These are phyloP conservation scores for Caenorhabditis macrosperma DNA, from an alignment of 2,888 invertebrate species.

Conservation along the genomic window DNA sequence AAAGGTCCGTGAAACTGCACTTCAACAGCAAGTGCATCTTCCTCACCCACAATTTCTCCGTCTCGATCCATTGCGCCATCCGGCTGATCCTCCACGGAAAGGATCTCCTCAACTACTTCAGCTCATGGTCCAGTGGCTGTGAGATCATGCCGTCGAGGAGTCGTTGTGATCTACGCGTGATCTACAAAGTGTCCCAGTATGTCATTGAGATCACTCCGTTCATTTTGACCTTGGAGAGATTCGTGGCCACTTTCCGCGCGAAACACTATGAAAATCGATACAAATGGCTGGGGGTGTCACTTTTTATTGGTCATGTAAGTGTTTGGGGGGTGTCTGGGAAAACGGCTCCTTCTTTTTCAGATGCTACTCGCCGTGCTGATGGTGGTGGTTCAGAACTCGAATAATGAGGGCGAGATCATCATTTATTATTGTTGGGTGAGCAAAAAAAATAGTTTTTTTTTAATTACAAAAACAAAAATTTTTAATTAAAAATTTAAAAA, in stretches of 20 bases:
- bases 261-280: slow-evolving; percentile 30
- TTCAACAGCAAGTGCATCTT: slow-evolving; percentile 46
- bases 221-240: slow-evolving; percentile 32
- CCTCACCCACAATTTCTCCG: slow-evolving; percentile 25
- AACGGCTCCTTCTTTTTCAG: background rate
- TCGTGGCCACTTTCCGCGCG: slow-evolving; percentile 30
- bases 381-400: slow-evolving; percentile 2
- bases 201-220: slow-evolving; percentile 34
- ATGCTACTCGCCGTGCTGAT: background rate
- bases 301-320: slow-evolving; percentile 13
- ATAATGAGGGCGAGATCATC: background rate
- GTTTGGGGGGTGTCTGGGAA: background rate
- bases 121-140: slow-evolving; percentile 25
- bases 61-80: slow-evolving; percentile 20
- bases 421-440: slow-evolving; percentile 42
- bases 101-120: slow-evolving; percentile 41
- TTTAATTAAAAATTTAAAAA: too few species aligned
- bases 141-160: slow-evolving; percentile 35
- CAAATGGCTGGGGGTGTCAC: slow-evolving; percentile 15
- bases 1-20: slow-evolving; percentile 26
- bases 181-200: slow-evolving; percentile 27
- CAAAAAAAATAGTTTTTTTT: too few species aligned
- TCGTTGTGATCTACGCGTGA: slow-evolving; percentile 23
- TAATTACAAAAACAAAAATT: too few species aligned
- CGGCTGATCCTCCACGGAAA: slow-evolving; percentile 39